Evolutionary conservation across 2,113 vertebrate species (phyloP).

Genomic region (Caracal caracal): DNA sequence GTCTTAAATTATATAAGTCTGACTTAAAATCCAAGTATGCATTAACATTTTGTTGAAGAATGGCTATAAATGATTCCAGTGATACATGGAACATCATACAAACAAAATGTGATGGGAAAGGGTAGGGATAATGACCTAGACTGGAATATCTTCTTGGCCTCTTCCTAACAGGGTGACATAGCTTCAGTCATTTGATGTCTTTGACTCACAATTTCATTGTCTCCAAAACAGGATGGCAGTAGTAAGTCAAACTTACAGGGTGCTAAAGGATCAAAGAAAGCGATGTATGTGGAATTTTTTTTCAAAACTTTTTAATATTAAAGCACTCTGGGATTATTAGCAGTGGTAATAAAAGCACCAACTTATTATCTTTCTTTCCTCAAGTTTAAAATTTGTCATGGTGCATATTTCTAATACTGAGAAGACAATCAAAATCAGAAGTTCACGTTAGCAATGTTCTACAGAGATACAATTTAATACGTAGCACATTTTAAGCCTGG

Average conservation of each 20-base stretch:
- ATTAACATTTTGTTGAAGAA: not conserved
- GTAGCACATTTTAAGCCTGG: not conserved
- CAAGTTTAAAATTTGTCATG: not conserved
- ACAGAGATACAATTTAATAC: not conserved
- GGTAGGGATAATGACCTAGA: not conserved
- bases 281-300: not conserved
- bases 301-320: not conserved
- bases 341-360: not conserved
- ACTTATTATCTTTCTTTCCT: not conserved
- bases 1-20: not conserved
- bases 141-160: not conserved
- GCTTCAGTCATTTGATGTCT: not conserved
- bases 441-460: not conserved
- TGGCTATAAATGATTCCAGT: not conserved
- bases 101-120: not conserved
- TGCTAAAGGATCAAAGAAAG: not conserved
- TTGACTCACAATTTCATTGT: not conserved
- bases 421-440: constrained; percentile 13
- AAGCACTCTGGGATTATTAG: not conserved
- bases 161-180: not conserved
- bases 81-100: not conserved
- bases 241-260: not conserved
- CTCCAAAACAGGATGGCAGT: not conserved
- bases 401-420: not conserved
- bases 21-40: not conserved